Base-by-base conservation (phyloP, 2,888 invertebrate genomes). In the Cerceris ruficornis region DNA sequence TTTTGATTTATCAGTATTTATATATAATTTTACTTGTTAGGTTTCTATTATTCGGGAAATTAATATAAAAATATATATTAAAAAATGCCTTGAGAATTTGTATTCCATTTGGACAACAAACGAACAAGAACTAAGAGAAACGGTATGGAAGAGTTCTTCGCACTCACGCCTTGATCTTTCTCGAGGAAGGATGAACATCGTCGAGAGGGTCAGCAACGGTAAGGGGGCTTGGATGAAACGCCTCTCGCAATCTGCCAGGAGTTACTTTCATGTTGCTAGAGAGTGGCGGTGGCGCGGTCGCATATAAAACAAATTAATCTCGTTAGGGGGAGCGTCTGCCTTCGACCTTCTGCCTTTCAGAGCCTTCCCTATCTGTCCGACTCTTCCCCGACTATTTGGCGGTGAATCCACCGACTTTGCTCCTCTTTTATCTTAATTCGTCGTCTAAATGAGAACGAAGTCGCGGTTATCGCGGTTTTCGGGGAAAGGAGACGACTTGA, bases 301-400 rank as follows among this genome's bases (percentile, higher is more conserved):
- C 86, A 87, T 89, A 90, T 90, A 88, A 90, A 90, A 90, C 90
- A 90, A 88, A 90, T 90, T 90, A 90, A 90, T 90, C 90, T 90
- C 86, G 88, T 90, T 90, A 90, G 87, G 84, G 83, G 84, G 80
- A 87, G 87, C 87, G 86, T 85, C 89, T 88, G 80, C 84, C 86
- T 89, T 86, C 82, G 84, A 85, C 85, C 85, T 88, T 85, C 83
- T 72, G 84, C 81, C 87, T 88, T 85, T 83, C 85, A 84, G 81
- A 86, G 84, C 86, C 70, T 73, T 64, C 81, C 75, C 77, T 42
- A 66, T 71, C 69, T 62, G 50, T 13, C 46, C 46, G 62, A 28
- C 69, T 61, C 61, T 28, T 50, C 62, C 62, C 11, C 72, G 72
- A 79, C 74, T 75, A 78, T 80, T 77, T 69, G 73, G 67, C 76